A percentile compares a stretch with the other conserved stretches of the same genome.
phyloP scores from a whole-genome alignment of 2,113 vertebrate species.

The Eurystomus gularis region DNA sequence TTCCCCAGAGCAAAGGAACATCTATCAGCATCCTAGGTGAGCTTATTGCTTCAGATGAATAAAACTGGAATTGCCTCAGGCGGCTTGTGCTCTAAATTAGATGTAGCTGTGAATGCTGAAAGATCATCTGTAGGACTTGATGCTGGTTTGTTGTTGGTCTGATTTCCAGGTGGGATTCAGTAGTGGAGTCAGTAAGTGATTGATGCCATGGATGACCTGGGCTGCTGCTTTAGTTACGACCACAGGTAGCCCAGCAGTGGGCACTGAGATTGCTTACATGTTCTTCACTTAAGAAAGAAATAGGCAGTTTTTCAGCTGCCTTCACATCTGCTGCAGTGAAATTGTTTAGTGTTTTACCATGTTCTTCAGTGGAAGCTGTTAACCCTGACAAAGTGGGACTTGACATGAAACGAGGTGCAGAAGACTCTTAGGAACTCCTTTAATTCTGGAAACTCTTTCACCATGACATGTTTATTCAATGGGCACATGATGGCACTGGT shows the following conservation, averaged over 20 bases:
- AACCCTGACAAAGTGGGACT: background rate
- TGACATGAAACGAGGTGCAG: background rate
- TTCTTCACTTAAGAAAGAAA: background rate
- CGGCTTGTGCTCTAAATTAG: background rate
- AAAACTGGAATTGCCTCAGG: background rate
- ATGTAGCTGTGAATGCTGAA: background rate
- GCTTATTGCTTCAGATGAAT: background rate
- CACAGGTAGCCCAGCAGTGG: background rate
- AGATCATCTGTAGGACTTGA: background rate
- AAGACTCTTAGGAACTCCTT: background rate
- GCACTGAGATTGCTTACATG: background rate
- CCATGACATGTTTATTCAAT: background rate
- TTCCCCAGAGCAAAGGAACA: constrained; percentile 12
- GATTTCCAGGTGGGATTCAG: background rate
- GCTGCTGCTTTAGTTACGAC: background rate
- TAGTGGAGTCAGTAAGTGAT: background rate
- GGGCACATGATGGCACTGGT: background rate
- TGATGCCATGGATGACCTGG: background rate
- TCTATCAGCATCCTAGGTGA: constrained; percentile 12
- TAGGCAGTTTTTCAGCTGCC: background rate
- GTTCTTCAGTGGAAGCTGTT: background rate
- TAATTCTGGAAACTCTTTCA: background rate
- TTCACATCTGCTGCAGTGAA: background rate
- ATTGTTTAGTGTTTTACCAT: background rate
- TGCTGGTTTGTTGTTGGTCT: background rate